A percentile compares a stretch with the other conserved stretches of the same genome.
Conservation (phyloP, 2,113 vertebrate genomes). For the Sakesphorus luctuosus region DNA sequence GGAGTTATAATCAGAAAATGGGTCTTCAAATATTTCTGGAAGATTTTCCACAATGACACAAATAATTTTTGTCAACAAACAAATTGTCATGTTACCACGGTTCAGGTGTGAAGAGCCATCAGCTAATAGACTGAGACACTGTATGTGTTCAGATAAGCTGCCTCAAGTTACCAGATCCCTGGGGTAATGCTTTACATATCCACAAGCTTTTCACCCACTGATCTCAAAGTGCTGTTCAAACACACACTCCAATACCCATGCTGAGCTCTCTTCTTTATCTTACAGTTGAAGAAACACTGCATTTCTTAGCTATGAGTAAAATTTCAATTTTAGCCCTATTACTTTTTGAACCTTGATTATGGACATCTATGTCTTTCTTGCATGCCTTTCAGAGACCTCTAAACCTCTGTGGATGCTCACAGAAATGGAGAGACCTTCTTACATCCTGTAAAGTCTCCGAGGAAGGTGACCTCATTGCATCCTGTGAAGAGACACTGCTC, state of each 20-base stretch:
- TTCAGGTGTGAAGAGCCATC: not conserved
- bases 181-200: not conserved
- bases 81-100: accelerated
- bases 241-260: not conserved
- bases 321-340: not conserved
- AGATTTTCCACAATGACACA: not conserved
- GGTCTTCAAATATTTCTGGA: not conserved
- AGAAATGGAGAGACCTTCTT: not conserved
- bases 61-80: not conserved
- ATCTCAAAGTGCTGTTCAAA: constrained; percentile 4
- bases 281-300: not conserved
- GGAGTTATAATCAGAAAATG: not conserved
- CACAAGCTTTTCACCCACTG: not conserved
- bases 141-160: not conserved
- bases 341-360: not conserved
- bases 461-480: not conserved
- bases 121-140: not conserved
- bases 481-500: not conserved
- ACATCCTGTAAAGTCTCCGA: not conserved
- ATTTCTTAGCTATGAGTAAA: not conserved
- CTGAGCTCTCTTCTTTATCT: not conserved
- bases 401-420: not conserved
- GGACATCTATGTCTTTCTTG: not conserved
- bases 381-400: not conserved
- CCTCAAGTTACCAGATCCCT: not conserved